Evolutionary conservation across 92 coral and sea anemone species (phyloP), one percentile per base, ranked within the genome.

Genomic region (Zoanthus gigantus): DNA sequence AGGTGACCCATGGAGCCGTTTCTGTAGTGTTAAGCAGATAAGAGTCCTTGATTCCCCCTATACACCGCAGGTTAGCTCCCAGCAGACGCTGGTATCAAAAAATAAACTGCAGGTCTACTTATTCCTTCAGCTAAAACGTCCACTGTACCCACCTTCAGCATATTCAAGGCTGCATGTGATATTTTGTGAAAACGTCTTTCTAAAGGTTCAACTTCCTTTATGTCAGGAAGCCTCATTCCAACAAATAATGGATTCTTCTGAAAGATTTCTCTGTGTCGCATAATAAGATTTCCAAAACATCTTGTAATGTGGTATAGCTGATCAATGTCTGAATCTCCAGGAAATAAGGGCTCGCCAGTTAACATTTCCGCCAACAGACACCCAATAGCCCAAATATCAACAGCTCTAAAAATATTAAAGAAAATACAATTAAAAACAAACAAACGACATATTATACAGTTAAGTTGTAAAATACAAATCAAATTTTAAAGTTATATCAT

Each of bases 271-370:
- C 93, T 90, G 77, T 97, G 99, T 68, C 97, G 90, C 52, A 85
- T 71, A 34, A 96, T 97, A 72, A 97, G 90, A 47, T 96, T 94
- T 30, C 99, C 99, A 94, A 95, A 94, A 94, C 98, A 94, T 89
- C 95, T 95, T 60, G 92, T 78, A 89, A 97, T 97, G 74, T 95
- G 99, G 87, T 97, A 97, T 6, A 97, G 88, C 84, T 97, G 99
- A 86, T 97, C 99, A 77, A 97, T 97, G 78, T 97, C 99, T 50
- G 99, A 97, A 77, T 97, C 99, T n/a, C 99, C 99, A 11, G 99
- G 99, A 79, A 97, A 97, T 83, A 97, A 84, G 4, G 99, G 99
- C 71, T 97, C 99, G 28, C 99, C 99, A 56, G 99, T 95, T 47
- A 95, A 88, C 91, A 96, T 94, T 73, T 97, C 99, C 16, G 98